Percentiles rank a stretch among this genome's conserved stretches.
Evolutionary conservation across 2,888 invertebrate genomes (phyloP).

Genomic region (Daptonema setosum): DNA sequence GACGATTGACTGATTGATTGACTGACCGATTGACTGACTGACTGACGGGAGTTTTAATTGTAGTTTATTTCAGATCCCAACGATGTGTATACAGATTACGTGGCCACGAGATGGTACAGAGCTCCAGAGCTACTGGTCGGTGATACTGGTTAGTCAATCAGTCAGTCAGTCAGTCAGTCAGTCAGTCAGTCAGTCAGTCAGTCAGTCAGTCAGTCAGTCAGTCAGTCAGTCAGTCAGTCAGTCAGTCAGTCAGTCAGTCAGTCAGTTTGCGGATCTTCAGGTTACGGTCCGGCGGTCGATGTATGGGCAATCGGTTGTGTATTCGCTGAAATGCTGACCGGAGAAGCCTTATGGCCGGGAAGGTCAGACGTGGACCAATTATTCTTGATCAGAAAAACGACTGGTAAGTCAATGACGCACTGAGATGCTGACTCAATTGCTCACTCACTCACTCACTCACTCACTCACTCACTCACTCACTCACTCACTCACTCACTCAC

Average conservation of each 20-base stretch:
- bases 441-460: not conserved
- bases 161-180: too few species aligned
- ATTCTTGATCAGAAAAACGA: slow-evolving; percentile 74
- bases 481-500: not conserved
- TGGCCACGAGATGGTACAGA: slow-evolving; percentile 94
- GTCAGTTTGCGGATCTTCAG: too few species aligned
- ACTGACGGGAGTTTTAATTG: not conserved
- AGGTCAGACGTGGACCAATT: slow-evolving; percentile 94
- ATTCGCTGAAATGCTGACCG: slow-evolving; percentile 34
- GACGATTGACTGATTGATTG: too few species aligned
- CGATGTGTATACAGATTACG: slow-evolving; percentile 96
- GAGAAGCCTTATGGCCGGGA: slow-evolving; percentile 73
- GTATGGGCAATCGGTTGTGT: slow-evolving; percentile 79
- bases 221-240: too few species aligned
- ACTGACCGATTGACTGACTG: too few species aligned
- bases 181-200: too few species aligned
- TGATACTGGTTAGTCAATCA: too few species aligned
- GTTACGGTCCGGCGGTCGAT: slow-evolving; percentile 52
- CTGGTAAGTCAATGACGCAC: slow-evolving; percentile 36
- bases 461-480: not conserved
- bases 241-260: too few species aligned
- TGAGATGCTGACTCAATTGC: not conserved
- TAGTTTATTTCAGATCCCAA: slow-evolving; percentile 50
- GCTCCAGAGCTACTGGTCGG: slow-evolving; percentile 90
- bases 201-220: too few species aligned